Conservation (phyloP, 2,888 invertebrate genomes). For the Hymenopus coronatus region DNA sequence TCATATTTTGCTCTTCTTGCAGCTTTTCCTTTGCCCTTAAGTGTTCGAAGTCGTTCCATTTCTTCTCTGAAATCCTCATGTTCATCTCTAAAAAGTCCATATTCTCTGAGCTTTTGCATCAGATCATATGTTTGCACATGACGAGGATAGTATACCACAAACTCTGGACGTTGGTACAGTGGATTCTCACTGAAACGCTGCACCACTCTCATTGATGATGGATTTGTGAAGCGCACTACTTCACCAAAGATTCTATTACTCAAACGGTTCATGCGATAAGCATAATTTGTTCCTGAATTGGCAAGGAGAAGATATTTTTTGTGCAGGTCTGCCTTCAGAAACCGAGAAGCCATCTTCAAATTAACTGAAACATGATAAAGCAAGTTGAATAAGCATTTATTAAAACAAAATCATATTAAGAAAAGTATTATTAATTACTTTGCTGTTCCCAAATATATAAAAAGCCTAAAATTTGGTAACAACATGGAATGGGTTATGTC, state of each 20-base stretch:
- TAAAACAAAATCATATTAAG: too few relatives aligned
- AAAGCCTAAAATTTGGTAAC: too few relatives aligned
- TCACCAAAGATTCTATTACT: conserved; percentile 89
- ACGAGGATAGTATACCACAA: conserved; percentile 82
- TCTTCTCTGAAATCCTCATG: conserved; percentile 88
- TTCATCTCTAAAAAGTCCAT: conserved; percentile 82
- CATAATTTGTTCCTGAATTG: conserved; percentile 73
- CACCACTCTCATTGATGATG: conserved; percentile 75
- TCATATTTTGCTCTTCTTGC: conserved; percentile 47
- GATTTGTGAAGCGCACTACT: conserved; percentile 71
- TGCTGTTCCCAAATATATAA: too few relatives aligned
- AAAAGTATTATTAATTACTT: too few relatives aligned
- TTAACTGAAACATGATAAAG: background rate
- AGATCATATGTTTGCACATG: conserved; percentile 72
- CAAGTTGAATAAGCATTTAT: too few relatives aligned
- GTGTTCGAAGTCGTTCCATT: conserved; percentile 69
- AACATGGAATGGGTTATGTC: too few relatives aligned
- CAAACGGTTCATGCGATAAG: conserved; percentile 78
- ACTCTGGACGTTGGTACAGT: conserved; percentile 65
- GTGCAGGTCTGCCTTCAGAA: background rate
- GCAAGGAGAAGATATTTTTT: conserved; percentile 66
- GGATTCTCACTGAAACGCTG: conserved; percentile 75
- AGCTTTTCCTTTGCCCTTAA: conserved; percentile 72
- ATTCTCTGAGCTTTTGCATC: conserved; percentile 68
- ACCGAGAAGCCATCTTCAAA: background rate